Base-by-base conservation (phyloP, 64 coral and sea anemone species). In the Dendronephthya gigantea region DNA sequence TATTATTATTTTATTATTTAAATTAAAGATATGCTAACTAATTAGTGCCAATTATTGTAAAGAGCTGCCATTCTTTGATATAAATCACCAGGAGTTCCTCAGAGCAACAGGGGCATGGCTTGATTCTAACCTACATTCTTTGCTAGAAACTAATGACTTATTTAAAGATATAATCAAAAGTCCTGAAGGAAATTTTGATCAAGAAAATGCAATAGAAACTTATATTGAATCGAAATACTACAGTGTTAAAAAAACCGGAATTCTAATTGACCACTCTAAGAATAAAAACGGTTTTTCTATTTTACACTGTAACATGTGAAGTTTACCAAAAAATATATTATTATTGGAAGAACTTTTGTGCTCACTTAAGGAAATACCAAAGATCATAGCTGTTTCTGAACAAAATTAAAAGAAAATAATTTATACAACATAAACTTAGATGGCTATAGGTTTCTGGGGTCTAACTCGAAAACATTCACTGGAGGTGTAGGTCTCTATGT, bases 341-440 rank as follows among this genome's bases (percentile, higher is more conserved):
- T 40, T 23, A 38, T 69, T 88, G 48, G 82, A 91, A 43, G 90
- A 91, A 70, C 17, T 91, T 41, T 50, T 91, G n/a, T 29, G 17
- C 47, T 69, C 85, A 68, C 34, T 87, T 40, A 68, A 87, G 84
- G 50, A 27, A 14, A 31, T 13, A 17, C 90, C 90, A 31, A 85
- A 91, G 59, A 87, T 91, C 70, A 87, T 91, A 83, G 90, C 85
- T 12, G 83, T 91, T 30, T 83, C 90, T 2, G 90, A 91, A 87
- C 79, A 83, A 88, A 84, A 81, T 28, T 88, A 83, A 91, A 90
- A 82, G 39, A 83, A 41, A 32, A 91, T 83, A 87, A 39, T 83
- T 47, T 87, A 13, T 69, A 39, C 47, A 91, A 91, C 43, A 69
- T 91, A 23, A 83, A 83, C 34, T 83, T 91, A 10, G 38, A 35